Evolutionary conservation across 2,797 vertebrate genomes (phyloP).

Genomic region (Aselliscus stoliczkanus): DNA sequence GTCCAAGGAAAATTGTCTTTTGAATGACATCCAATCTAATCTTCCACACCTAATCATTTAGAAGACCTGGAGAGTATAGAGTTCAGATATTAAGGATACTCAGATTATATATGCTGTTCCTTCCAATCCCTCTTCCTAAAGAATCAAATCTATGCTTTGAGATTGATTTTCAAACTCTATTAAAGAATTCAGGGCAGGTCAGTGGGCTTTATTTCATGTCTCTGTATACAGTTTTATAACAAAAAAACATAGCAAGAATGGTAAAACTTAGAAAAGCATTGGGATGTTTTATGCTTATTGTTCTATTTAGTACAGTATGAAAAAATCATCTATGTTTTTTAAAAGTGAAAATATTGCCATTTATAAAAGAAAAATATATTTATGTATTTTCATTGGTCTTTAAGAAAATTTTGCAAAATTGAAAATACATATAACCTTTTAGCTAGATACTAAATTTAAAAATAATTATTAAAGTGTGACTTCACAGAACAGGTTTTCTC

Average conservation of each 20-base stretch:
- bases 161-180: background rate
- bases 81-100: constrained; percentile 53
- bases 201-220: background rate
- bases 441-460: constrained; percentile 57
- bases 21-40: constrained; percentile 52
- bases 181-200: background rate
- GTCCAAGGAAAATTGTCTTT: constrained; percentile 67
- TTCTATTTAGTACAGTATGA: constrained; percentile 29
- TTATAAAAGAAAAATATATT: background rate
- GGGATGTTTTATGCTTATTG: background rate
- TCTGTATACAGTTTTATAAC: background rate
- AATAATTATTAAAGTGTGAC: constrained; percentile 54
- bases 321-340: background rate
- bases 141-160: constrained; percentile 18
- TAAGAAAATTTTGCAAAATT: constrained; percentile 49
- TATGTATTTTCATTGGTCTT: constrained; percentile 27
- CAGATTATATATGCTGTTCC: constrained; percentile 48
- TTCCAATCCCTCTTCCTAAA: constrained; percentile 24
- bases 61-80: constrained; percentile 8
- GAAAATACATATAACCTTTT: background rate
- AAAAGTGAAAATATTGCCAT: background rate
- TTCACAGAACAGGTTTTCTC: constrained; percentile 52
- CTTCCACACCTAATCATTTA: constrained; percentile 59
- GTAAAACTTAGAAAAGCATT: background rate
- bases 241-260: constrained; percentile 31